Evolutionary conservation across 2,888 invertebrate species (phyloP).

Genomic region (Coenonympha glycerion): DNA sequence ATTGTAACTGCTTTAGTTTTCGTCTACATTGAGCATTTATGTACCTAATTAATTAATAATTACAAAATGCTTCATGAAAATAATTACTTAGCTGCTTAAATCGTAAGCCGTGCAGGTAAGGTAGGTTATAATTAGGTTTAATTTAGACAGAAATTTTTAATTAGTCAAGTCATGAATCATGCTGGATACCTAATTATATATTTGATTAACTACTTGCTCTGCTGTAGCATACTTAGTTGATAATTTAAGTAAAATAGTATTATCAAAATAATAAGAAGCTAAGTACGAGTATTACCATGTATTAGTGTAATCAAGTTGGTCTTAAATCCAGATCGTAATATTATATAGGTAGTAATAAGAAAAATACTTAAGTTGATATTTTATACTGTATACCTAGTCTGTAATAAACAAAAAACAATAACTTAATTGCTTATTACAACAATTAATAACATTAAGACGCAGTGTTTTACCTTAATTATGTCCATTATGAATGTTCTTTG

Average conservation of each 20-base stretch:
- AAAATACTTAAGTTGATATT: too few species aligned
- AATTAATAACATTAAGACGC: slow-evolving; percentile 24
- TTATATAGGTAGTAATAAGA: too few species aligned
- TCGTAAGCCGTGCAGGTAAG: background rate
- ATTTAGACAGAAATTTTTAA: background rate
- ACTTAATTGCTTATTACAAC: slow-evolving; percentile 14
- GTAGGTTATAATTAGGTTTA: too few species aligned
- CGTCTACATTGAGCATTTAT: background rate
- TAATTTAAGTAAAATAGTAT: too few species aligned
- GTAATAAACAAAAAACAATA: slow-evolving; percentile 11
- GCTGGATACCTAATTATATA: background rate
- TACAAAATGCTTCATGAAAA: background rate
- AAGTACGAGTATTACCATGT: too few species aligned
- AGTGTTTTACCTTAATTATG: slow-evolving; percentile 26
- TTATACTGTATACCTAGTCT: too few species aligned
- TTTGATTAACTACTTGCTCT: too few species aligned
- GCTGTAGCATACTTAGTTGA: too few species aligned
- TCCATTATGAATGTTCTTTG: slow-evolving; percentile 25
- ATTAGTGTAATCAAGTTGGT: too few species aligned
- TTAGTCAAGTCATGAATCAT: background rate
- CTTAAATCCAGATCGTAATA: too few species aligned
- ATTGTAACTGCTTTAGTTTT: background rate
- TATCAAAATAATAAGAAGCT: too few species aligned
- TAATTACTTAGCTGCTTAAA: too few species aligned
- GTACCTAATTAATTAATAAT: background rate